A percentile compares a stretch with the other conserved stretches of the same genome.
Conservation (phyloP, 2,797 vertebrate species). For the Bovichtus diacanthus region DNA sequence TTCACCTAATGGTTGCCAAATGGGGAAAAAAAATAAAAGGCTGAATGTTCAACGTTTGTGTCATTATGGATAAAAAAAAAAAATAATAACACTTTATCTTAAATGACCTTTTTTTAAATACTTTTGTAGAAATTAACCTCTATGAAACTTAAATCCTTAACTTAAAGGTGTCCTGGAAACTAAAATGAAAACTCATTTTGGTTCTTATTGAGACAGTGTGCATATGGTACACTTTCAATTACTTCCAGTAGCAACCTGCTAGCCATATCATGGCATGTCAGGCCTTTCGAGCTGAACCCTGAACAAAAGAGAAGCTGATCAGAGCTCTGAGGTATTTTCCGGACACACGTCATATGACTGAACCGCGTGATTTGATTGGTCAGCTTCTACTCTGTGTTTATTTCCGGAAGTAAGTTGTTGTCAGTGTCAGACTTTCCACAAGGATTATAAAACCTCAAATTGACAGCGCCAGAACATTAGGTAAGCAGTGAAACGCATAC, state of each 20-base stretch:
- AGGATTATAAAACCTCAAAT: slow-evolving; percentile 25
- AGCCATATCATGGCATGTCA: not conserved
- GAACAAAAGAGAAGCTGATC: slow-evolving; percentile 23
- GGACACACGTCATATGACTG: slow-evolving; percentile 59
- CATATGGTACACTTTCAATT: not conserved
- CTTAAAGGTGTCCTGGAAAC: not conserved
- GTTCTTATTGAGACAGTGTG: not conserved
- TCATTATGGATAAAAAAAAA: not conserved
- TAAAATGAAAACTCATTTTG: not conserved
- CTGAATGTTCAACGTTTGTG: slow-evolving; percentile 19
- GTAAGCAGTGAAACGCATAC: slow-evolving; percentile 17
- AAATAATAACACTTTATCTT: not conserved
- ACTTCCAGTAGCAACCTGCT: not conserved
- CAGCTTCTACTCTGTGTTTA: slow-evolving; percentile 63
- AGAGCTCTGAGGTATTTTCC: not conserved
- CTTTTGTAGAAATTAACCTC: not conserved
- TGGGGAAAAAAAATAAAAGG: slow-evolving; percentile 60
- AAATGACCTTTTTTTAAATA: not conserved
- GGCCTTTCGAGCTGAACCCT: not conserved
- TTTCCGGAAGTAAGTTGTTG: slow-evolving; percentile 81
- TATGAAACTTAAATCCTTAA: no score
- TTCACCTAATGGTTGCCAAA: slow-evolving; percentile 53
- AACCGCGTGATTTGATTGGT: slow-evolving; percentile 55
- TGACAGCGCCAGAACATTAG: slow-evolving; percentile 30
- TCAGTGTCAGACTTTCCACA: slow-evolving; percentile 57